These are phyloP conservation scores for Ranitomeya variabilis DNA, from an alignment of 2,113 vertebrate species.

Conservation along the genomic window DNA sequence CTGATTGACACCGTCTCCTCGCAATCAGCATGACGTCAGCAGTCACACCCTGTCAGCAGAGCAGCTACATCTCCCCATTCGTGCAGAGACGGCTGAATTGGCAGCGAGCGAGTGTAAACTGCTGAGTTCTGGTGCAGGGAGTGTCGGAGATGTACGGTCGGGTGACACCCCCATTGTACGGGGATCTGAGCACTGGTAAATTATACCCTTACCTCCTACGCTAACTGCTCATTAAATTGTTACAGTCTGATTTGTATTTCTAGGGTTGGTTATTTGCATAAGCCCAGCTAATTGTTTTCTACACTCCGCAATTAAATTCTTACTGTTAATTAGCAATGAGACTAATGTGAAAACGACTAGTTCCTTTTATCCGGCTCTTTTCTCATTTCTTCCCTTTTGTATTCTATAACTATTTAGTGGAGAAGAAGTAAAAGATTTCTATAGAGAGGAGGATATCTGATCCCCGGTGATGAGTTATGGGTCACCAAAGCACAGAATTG, in stretches of 20 bases:
- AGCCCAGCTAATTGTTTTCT: constrained; percentile 2
- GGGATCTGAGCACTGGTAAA: constrained; percentile 33
- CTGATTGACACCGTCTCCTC: no score
- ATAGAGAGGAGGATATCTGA: not conserved
- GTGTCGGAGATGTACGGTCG: not conserved
- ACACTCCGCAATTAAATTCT: constrained; percentile 37
- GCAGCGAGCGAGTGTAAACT: not conserved
- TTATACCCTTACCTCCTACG: constrained; percentile 18
- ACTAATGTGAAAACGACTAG: constrained; percentile 30
- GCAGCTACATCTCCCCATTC: no score
- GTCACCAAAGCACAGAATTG: not conserved
- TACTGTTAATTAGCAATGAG: constrained; percentile 32
- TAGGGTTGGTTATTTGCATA: constrained; percentile 36
- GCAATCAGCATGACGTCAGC: no score
- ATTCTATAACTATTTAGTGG: not conserved
- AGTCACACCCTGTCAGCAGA: no score
- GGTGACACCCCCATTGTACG: constrained; percentile 10
- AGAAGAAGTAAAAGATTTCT: not conserved
- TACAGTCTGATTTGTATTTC: constrained; percentile 46
- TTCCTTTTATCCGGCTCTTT: not conserved
- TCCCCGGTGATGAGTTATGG: not conserved
- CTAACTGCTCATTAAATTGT: constrained; percentile 10
- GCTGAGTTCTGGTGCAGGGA: not conserved
- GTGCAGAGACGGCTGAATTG: not conserved
- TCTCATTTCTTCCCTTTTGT: not conserved